These are phyloP conservation scores for Leucophenga maculata DNA, from an alignment of 2,888 invertebrate genomes.

Conservation along the genomic window DNA sequence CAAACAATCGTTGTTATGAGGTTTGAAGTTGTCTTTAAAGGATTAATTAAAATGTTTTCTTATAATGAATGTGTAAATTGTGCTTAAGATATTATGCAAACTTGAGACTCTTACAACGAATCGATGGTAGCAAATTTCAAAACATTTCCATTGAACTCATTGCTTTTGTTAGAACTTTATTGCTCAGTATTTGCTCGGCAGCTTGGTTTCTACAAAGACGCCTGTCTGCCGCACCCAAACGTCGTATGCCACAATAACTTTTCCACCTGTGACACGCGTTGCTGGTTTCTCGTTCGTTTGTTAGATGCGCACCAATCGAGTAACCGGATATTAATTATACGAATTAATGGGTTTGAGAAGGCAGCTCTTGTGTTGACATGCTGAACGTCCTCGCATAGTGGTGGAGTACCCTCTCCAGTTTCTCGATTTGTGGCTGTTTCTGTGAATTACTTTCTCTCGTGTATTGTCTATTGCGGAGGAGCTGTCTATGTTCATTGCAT, in stretches of 20 bases:
- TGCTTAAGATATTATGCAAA: too few species aligned
- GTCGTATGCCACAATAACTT: conserved; percentile 32
- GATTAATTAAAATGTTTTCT: too few species aligned
- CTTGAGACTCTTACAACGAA: neutral
- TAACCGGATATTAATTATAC: conserved; percentile 60
- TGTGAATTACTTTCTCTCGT: neutral
- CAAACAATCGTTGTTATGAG: too few species aligned
- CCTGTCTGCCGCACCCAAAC: conserved; percentile 24
- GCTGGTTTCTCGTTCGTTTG: neutral
- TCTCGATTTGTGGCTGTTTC: neutral
- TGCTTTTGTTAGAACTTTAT: conserved; percentile 2
- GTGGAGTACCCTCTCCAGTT: too few species aligned
- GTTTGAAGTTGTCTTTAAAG: too few species aligned
- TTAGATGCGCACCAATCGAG: conserved; percentile 26
- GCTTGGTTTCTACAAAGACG: conserved; percentile 7
- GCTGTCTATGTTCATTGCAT: neutral
- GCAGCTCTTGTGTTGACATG: conserved; percentile 16
- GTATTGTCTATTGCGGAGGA: too few species aligned
- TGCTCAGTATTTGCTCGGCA: conserved; percentile 1
- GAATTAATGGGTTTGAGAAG: conserved; percentile 42
- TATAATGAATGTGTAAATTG: too few species aligned
- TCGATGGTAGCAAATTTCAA: conserved; percentile 20
- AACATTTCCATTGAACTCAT: conserved; percentile 25
- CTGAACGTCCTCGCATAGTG: too few species aligned
- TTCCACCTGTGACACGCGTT: conserved; percentile 19